Percentiles rank a stretch among this genome's conserved stretches.
phyloP scores from a whole-genome alignment of 2,888 invertebrate species.

The Polia nebulosa region DNA sequence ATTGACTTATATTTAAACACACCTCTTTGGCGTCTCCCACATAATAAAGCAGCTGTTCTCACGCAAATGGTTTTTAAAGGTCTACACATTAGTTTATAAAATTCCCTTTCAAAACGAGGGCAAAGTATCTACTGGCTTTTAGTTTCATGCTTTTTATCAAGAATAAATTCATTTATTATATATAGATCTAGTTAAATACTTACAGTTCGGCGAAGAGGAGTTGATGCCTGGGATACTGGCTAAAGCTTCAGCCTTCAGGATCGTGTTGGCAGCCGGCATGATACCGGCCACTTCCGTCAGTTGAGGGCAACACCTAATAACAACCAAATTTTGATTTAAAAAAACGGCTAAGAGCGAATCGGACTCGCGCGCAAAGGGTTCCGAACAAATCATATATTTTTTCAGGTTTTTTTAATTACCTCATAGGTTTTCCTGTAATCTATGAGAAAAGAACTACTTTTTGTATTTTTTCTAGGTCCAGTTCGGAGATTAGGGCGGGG shows the following conservation, averaged over 20 bases:
- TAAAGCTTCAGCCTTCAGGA: slow-evolving; percentile 83
- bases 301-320: slow-evolving; percentile 87
- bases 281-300: slow-evolving; percentile 88
- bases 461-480: too few relatives aligned
- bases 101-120: not conserved
- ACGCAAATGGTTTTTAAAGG: slow-evolving; percentile 26
- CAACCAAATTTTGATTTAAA: not conserved
- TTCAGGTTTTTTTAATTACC: too few relatives aligned
- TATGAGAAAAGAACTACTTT: too few relatives aligned
- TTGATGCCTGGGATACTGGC: slow-evolving; percentile 85
- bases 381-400: too few relatives aligned
- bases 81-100: slow-evolving; percentile 30
- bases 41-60: slow-evolving; percentile 40
- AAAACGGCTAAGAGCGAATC: not conserved
- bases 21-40: slow-evolving; percentile 40
- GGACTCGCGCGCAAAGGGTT: too few relatives aligned
- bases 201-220: slow-evolving; percentile 86
- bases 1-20: slow-evolving; percentile 25
- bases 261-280: slow-evolving; percentile 82
- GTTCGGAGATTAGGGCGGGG: too few relatives aligned
- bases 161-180: slow-evolving; percentile 23
- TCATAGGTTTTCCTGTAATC: too few relatives aligned
- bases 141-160: not conserved
- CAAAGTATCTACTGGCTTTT: not conserved
- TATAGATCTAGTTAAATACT: slow-evolving; percentile 78